A percentile compares a stretch with the other conserved stretches of the same genome.
Conservation (phyloP, 1,140 invertebrate genomes). For the Drosophila miranda region DNA sequence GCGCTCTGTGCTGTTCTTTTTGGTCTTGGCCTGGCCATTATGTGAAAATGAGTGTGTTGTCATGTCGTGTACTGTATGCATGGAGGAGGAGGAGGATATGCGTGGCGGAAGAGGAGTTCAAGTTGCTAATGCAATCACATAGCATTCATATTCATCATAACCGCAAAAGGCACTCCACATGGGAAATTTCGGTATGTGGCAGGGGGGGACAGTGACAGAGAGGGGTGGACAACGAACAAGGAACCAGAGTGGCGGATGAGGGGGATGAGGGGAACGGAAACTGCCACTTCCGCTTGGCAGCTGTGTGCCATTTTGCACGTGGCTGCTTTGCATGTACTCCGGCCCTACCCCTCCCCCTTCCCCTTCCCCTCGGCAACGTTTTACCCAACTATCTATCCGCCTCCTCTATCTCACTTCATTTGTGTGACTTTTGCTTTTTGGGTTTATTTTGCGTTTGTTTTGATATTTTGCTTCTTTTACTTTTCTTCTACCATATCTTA, state of each 20-base stretch:
- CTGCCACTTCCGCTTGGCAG: conserved; percentile 45
- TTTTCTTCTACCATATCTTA: neutral
- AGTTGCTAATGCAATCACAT: conserved; percentile 80
- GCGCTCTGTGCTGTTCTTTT: neutral
- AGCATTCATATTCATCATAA: conserved; percentile 80
- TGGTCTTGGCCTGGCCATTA: conserved; percentile 26
- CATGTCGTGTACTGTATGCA: conserved; percentile 36
- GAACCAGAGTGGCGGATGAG: too few relatives aligned
- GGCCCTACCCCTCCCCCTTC: too few relatives aligned
- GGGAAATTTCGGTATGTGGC: conserved; percentile 28
- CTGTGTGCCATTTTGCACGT: conserved; percentile 54
- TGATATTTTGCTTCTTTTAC: neutral
- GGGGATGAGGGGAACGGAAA: neutral
- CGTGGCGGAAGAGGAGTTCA: conserved; percentile 38
- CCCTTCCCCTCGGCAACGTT: neutral
- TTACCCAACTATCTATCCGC: neutral
- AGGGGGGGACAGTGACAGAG: neutral
- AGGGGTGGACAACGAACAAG: neutral
- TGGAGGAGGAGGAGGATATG: neutral
- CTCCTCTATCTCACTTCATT: neutral
- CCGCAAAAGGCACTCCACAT: conserved; percentile 73
- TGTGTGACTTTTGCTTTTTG: conserved; percentile 5
- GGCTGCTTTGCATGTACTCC: conserved; percentile 41
- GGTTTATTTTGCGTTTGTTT: conserved; percentile 8
- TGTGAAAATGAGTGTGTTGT: conserved; percentile 66